These are phyloP conservation scores for Phortica magna DNA, from an alignment of 2,888 invertebrate species.

Conservation along the genomic window DNA sequence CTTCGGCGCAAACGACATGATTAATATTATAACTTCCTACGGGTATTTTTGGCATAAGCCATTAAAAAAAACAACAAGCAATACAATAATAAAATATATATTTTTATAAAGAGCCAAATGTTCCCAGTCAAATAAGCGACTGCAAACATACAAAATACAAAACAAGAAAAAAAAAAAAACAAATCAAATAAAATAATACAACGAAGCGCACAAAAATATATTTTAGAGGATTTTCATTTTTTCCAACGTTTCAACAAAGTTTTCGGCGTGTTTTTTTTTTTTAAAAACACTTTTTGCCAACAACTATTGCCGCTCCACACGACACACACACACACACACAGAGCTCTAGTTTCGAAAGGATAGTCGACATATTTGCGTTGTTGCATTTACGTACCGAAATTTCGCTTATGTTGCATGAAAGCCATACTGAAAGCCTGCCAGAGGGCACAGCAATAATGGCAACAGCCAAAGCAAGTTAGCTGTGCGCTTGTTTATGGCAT, in stretches of 20 bases:
- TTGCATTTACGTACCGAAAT: neutral
- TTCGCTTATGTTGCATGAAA: slow-evolving; percentile 28
- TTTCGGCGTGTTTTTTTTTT: slow-evolving; percentile 1
- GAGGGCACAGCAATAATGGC: neutral
- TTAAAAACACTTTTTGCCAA: neutral
- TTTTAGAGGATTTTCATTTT: slow-evolving; percentile 13
- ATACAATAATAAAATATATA: neutral
- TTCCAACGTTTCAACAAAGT: neutral
- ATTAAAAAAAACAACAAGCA: too few relatives aligned
- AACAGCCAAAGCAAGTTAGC: neutral
- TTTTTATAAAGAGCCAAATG: neutral
- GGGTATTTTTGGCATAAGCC: slow-evolving; percentile 21
- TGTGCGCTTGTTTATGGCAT: slow-evolving; percentile 10
- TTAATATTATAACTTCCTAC: slow-evolving; percentile 33
- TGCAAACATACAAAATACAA: neutral
- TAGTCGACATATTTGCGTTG: neutral
- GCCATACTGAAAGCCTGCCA: slow-evolving; percentile 2
- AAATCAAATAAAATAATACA: neutral
- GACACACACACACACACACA: neutral
- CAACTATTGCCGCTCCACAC: too few relatives aligned
- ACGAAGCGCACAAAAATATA: slow-evolving; percentile 22
- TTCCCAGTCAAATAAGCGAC: slow-evolving; percentile 14
- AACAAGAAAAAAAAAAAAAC: neutral
- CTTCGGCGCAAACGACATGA: slow-evolving; percentile 23
- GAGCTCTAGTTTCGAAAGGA: neutral